These are phyloP conservation scores for Anthopleura sola DNA, from an alignment of 64 coral and sea anemone genomes.

Conservation along the genomic window DNA sequence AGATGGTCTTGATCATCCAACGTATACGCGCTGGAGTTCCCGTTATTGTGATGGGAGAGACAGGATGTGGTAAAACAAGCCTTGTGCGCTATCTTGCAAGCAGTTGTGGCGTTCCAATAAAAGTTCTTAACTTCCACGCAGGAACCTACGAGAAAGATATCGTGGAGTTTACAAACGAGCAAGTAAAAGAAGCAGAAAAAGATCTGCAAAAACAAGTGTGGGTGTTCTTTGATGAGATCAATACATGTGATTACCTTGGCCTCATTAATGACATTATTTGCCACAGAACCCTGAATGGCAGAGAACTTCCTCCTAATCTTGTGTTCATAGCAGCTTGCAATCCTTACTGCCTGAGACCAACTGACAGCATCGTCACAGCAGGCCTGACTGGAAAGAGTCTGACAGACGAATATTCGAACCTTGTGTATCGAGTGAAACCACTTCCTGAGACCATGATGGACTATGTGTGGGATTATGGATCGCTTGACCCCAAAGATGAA, in stretches of 20 bases:
- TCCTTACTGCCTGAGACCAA: constrained; percentile 75
- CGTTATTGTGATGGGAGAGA: constrained; percentile 95
- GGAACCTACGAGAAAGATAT: constrained; percentile 69
- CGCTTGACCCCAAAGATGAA: constrained; percentile 65
- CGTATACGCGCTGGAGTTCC: constrained; percentile 82
- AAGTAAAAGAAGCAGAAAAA: constrained; percentile 19
- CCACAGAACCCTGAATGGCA: constrained; percentile 68
- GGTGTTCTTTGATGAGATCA: constrained; percentile 95
- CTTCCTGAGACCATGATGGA: constrained; percentile 97
- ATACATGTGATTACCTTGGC: constrained; percentile 81
- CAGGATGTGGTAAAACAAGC: constrained; percentile 95
- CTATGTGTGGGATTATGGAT: constrained; percentile 98
- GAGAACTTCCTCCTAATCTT: constrained; percentile 62
- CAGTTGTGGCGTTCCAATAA: constrained; percentile 63
- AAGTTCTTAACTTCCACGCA: constrained; percentile 73
- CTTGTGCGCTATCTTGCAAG: constrained; percentile 84
- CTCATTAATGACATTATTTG: constrained; percentile 71
- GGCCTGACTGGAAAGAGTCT: constrained; percentile 73
- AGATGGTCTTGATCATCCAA: constrained; percentile 91
- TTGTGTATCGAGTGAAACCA: constrained; percentile 92
- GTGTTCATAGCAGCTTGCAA: constrained; percentile 93
- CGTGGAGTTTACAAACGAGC: constrained; percentile 35
- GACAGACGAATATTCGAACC: constrained; percentile 77
- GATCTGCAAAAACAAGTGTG: constrained; percentile 23
- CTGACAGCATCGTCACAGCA: constrained; percentile 66